A percentile compares a stretch with the other conserved stretches of the same genome.
These are phyloP conservation scores for Papilio helenus DNA, from an alignment of 1,140 invertebrate genomes.

Conservation along the genomic window DNA sequence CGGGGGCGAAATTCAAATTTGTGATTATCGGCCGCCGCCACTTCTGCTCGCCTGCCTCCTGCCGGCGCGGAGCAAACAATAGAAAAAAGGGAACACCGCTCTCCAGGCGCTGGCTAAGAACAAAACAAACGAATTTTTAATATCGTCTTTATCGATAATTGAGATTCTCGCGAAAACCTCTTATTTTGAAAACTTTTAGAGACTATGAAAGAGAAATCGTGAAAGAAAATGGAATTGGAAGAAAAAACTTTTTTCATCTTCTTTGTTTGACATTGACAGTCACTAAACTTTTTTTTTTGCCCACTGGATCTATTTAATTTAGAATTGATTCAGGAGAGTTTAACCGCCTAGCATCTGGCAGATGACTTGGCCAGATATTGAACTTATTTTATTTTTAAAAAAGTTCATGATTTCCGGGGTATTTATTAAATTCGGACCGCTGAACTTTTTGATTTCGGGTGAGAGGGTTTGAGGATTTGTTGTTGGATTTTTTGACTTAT, in stretches of 20 bases:
- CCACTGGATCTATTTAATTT: conserved; percentile 81
- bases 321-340: conserved; percentile 70
- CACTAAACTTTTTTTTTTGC: conserved; percentile 80
- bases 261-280: conserved; percentile 83
- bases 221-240: conserved; percentile 80
- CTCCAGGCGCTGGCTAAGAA: conserved; percentile 75
- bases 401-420: conserved; percentile 48
- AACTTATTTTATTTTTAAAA: conserved; percentile 53
- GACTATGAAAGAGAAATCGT: conserved; percentile 79
- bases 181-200: conserved; percentile 83
- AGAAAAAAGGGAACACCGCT: conserved; percentile 77
- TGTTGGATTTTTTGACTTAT: neutral
- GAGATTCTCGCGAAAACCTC: conserved; percentile 81
- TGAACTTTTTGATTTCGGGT: conserved; percentile 14
- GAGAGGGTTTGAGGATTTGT: conserved; percentile 13
- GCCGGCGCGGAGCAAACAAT: conserved; percentile 78
- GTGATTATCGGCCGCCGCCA: conserved; percentile 75
- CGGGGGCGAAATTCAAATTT: conserved; percentile 79
- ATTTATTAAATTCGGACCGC: conserved; percentile 38
- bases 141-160: conserved; percentile 82
- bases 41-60: conserved; percentile 71
- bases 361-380: conserved; percentile 65
- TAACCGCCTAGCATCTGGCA: conserved; percentile 72
- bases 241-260: conserved; percentile 83
- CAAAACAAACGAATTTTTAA: conserved; percentile 84